phyloP scores from a whole-genome alignment of 2,888 invertebrate species.

The Monopis laevigella region DNA sequence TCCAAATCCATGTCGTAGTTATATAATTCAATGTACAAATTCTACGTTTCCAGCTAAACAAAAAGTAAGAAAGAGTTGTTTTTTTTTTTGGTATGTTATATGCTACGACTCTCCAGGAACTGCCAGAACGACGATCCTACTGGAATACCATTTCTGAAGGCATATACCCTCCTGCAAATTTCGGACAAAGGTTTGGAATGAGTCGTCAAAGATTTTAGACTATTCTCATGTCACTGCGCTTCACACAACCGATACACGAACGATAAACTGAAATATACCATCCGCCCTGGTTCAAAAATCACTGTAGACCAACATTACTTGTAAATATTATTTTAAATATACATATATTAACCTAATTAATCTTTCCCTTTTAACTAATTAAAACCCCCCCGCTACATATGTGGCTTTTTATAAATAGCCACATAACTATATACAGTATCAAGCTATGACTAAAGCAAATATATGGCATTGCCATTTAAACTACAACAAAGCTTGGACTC shows the following conservation, averaged over 20 bases:
- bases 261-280: slow-evolving; percentile 9
- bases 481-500: too few relatives aligned
- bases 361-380: too few relatives aligned
- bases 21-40: slow-evolving; percentile 9
- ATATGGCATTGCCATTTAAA: too few relatives aligned
- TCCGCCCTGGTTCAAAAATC: slow-evolving; percentile 10
- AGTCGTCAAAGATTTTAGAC: slow-evolving; percentile 12
- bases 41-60: slow-evolving; percentile 11
- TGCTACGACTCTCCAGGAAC: slow-evolving; percentile 12
- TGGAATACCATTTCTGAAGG: slow-evolving; percentile 11
- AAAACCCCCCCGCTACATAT: too few relatives aligned
- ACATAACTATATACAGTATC: too few relatives aligned
- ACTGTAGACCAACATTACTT: neutral
- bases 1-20: too few relatives aligned
- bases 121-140: slow-evolving; percentile 12
- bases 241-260: slow-evolving; percentile 12
- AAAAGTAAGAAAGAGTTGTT: slow-evolving; percentile 11
- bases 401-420: too few relatives aligned
- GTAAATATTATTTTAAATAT: too few relatives aligned
- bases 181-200: slow-evolving; percentile 13
- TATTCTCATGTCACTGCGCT: slow-evolving; percentile 12
- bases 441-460: too few relatives aligned
- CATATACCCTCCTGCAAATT: slow-evolving; percentile 12
- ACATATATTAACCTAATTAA: too few relatives aligned
- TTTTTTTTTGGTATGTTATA: slow-evolving; percentile 11